A percentile compares a stretch with the other conserved stretches of the same genome.
Conservation (phyloP, 2,888 invertebrate species). For the Periphyllus acericola region DNA sequence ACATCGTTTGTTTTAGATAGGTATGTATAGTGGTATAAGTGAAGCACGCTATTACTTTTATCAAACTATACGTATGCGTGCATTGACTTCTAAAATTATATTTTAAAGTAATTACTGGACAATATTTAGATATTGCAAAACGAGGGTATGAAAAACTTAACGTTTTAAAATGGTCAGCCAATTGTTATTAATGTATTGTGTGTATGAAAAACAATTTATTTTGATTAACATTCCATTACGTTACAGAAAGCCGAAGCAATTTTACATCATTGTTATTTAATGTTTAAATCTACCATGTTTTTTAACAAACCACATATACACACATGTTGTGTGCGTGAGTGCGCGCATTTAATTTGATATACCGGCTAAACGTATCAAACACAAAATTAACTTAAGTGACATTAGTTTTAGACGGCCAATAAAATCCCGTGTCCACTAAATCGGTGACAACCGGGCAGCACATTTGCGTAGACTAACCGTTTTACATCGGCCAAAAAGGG, state of each 20-base stretch:
- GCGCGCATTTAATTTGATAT: not conserved
- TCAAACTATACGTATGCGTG: too few relatives aligned
- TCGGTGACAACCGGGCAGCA: conserved; percentile 17
- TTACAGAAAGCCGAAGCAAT: too few relatives aligned
- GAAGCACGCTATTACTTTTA: too few relatives aligned
- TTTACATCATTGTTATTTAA: not conserved
- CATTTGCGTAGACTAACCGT: conserved; percentile 1
- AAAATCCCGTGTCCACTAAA: conserved; percentile 4
- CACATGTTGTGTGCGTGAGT: not conserved
- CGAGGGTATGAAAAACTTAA: too few relatives aligned
- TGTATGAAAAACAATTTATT: not conserved
- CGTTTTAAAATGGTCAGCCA: too few relatives aligned
- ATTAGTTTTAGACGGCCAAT: conserved; percentile 15
- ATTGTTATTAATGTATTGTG: too few relatives aligned
- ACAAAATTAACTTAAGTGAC: conserved; percentile 24
- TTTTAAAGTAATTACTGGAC: too few relatives aligned
- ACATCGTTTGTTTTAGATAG: too few relatives aligned
- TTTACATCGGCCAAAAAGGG: conserved; percentile 24
- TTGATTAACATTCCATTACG: not conserved
- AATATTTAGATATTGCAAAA: not conserved
- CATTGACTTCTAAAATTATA: not conserved
- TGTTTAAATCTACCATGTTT: not conserved
- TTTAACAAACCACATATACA: not conserved
- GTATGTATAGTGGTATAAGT: too few relatives aligned
- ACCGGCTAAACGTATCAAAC: not conserved